A percentile compares a stretch with the other conserved stretches of the same genome.
These are phyloP conservation scores for Grallaria varia DNA, from an alignment of 2,113 vertebrate species.

Conservation along the genomic window DNA sequence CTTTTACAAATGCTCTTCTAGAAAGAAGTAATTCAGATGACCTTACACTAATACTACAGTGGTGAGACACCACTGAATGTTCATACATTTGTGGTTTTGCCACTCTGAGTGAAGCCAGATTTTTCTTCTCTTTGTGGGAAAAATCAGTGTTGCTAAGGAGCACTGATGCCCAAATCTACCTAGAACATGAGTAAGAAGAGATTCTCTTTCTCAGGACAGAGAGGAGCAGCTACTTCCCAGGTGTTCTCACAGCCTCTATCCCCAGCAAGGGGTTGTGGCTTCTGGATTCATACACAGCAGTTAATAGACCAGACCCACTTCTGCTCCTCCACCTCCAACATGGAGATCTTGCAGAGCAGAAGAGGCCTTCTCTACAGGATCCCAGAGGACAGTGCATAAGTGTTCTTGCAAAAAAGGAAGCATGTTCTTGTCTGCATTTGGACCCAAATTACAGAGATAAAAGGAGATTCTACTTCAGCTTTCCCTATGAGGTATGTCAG, in stretches of 20 bases:
- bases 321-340: background rate
- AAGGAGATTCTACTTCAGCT: background rate
- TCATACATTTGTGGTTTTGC: background rate
- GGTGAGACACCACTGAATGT: background rate
- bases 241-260: background rate
- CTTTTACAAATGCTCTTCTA: background rate
- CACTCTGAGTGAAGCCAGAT: background rate
- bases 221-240: background rate
- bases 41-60: background rate
- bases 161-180: background rate
- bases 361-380: background rate
- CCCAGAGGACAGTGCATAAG: background rate
- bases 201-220: background rate
- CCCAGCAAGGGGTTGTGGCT: background rate
- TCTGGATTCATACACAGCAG: background rate
- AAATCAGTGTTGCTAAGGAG: background rate
- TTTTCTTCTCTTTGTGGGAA: background rate
- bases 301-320: background rate
- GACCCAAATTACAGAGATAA: background rate
- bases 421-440: background rate
- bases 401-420: background rate
- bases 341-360: background rate
- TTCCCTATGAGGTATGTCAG: background rate
- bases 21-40: background rate
- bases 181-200: background rate